A percentile compares a stretch with the other conserved stretches of the same genome.
phyloP scores from a whole-genome alignment of 2,888 invertebrate genomes.

The Aporophyla lueneburgensis region DNA sequence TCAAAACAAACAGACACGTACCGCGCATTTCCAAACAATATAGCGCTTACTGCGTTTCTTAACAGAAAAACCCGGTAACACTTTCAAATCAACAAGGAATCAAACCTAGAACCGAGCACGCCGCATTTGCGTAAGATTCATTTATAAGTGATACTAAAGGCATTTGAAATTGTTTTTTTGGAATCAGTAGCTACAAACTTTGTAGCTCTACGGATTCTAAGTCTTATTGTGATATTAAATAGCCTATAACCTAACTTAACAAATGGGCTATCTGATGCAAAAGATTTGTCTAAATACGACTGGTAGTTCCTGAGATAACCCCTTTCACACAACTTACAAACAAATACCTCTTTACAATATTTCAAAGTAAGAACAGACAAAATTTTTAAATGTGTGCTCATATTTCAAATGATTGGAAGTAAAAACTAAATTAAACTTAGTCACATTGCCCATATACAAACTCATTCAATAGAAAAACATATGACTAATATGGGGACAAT shows the following conservation, averaged over 20 bases:
- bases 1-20: constrained; percentile 2
- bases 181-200: neutral
- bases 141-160: neutral
- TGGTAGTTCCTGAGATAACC: too few species aligned
- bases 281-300: too few species aligned
- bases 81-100: constrained; percentile 39
- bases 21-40: constrained; percentile 12
- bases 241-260: too few species aligned
- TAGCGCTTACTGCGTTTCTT: constrained; percentile 22
- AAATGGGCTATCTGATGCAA: too few species aligned
- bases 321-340: too few species aligned
- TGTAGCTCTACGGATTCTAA: too few species aligned
- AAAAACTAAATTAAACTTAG: constrained; percentile 16
- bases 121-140: constrained; percentile 25
- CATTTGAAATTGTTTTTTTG: neutral
- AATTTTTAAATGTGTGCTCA: too few species aligned
- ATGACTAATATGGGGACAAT: constrained; percentile 26
- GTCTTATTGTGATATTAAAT: too few species aligned
- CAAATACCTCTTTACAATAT: too few species aligned
- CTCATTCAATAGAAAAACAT: constrained; percentile 9
- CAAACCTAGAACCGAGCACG: constrained; percentile 11
- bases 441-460: constrained; percentile 17
- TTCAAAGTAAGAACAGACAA: too few species aligned
- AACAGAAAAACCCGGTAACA: constrained; percentile 47
- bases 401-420: neutral